Base-by-base conservation (phyloP, 2,888 invertebrate genomes). In the Pseudococcus jackbeardsleyi region DNA sequence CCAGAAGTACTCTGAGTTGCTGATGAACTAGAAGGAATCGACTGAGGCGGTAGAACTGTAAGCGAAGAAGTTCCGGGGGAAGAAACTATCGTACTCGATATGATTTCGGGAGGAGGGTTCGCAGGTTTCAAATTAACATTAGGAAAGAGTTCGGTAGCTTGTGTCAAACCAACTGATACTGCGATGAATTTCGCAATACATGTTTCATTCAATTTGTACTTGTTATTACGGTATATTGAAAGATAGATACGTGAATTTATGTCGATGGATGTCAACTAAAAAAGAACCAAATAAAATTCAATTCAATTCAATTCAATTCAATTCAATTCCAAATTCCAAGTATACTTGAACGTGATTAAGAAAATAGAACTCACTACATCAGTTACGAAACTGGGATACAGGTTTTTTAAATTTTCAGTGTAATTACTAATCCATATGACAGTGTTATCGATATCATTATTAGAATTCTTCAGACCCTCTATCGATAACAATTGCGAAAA, bases 391-490 rank as follows among this genome's bases (percentile, higher is more conserved):
- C n/a, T 19, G 11, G 87, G 79, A 54, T 87, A 87, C n/a, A 68
- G 17, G 15, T 50, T 54, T 8, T 22, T 22, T 19, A 87, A 33
- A 26, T 87, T 48, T 54, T 26, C n/a, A 94, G 89, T 94, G 92
- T 33, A 79, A 82, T 94, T 94, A 91, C 94, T 93, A 89, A 95
- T 93, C 39, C 94, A 92, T 90, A 94, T 92, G 48, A 96, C 93
- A 46, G 96, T 95, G 68, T 93, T 92, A 0, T 94, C 93, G n/a
- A 95, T 93, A 91, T 94, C 93, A 91, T 96, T 96, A 91, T 95
- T 94, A 85, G 94, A 91, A 90, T 93, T 93, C 89, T 93, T 92
- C 46, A 96, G 92, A 0, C 96, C 96, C 4, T 92, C 91, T 0
- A 93, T 91, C 0, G 95, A 94, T 9, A 94, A 91, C 8, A 93